These are phyloP conservation scores for Gracilinanus agilis DNA, from an alignment of 2,113 vertebrate genomes.

Conservation along the genomic window DNA sequence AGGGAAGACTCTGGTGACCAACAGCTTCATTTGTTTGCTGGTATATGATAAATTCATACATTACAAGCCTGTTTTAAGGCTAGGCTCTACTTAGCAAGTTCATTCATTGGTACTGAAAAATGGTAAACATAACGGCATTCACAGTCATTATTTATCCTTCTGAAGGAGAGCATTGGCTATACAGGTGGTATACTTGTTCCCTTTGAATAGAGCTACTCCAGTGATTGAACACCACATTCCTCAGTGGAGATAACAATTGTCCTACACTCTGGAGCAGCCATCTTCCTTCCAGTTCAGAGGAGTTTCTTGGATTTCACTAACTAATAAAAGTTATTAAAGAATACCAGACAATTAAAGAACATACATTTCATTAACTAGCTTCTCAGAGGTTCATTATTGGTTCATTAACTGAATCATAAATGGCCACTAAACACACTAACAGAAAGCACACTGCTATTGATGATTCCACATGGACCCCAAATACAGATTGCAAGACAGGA, in stretches of 20 bases:
- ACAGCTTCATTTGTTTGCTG: not conserved
- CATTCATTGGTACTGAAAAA: not conserved
- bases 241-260: conserved; percentile 40
- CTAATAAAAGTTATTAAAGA: conserved; percentile 81
- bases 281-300: conserved; percentile 53
- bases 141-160: not conserved
- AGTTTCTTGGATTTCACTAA: conserved; percentile 70
- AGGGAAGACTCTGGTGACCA: not conserved
- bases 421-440: not conserved
- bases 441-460: fast-evolving
- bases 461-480: fast-evolving
- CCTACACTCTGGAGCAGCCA: conserved; percentile 65
- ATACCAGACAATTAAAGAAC: conserved; percentile 70
- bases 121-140: not conserved
- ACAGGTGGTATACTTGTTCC: not conserved
- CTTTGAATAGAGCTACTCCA: not conserved
- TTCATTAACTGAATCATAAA: conserved; percentile 2
- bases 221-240: not conserved
- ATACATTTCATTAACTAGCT: conserved; percentile 58
- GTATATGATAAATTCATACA: not conserved
- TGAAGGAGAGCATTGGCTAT: not conserved
- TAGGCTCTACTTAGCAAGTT: not conserved
- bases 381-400: conserved; percentile 49
- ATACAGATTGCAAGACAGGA: not conserved
- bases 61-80: not conserved